Conservation (phyloP, 2,888 invertebrate genomes). For the Nipponacmea schrenckii region DNA sequence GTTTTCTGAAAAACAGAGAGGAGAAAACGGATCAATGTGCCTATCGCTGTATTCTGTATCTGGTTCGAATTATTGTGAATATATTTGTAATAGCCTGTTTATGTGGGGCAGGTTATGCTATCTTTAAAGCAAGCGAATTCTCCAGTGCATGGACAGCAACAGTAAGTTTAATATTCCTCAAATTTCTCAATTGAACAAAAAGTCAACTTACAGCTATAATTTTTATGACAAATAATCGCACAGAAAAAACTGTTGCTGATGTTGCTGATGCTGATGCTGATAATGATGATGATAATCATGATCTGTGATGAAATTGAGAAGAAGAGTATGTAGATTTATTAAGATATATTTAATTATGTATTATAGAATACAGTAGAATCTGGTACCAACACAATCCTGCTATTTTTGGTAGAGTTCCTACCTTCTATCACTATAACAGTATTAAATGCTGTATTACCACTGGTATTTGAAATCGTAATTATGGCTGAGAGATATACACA, state of each 20-base stretch:
- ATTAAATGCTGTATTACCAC: conserved; percentile 78
- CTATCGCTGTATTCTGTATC: conserved; percentile 76
- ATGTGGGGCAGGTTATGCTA: conserved; percentile 67
- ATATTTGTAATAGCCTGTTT: conserved; percentile 77
- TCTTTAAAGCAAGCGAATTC: conserved; percentile 54
- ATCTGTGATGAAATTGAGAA: too few species aligned
- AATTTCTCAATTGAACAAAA: too few species aligned
- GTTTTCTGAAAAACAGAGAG: conserved; percentile 54
- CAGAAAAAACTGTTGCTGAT: too few species aligned
- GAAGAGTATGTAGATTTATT: too few species aligned
- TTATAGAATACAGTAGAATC: conserved; percentile 10
- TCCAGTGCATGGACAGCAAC: conserved; percentile 25
- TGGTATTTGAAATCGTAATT: conserved; percentile 78
- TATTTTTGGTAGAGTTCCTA: conserved; percentile 76
- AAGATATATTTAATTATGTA: neutral
- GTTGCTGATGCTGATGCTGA: too few species aligned
- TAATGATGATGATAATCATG: too few species aligned
- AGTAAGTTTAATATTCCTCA: neutral
- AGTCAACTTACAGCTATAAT: too few species aligned
- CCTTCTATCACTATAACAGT: conserved; percentile 80
- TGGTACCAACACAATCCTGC: conserved; percentile 13
- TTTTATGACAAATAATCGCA: too few species aligned
- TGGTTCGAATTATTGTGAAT: conserved; percentile 78
- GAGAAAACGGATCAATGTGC: conserved; percentile 24
- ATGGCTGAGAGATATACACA: conserved; percentile 80